Base-by-base conservation (phyloP, 2,888 invertebrate species). In the Polietes domitor region DNA sequence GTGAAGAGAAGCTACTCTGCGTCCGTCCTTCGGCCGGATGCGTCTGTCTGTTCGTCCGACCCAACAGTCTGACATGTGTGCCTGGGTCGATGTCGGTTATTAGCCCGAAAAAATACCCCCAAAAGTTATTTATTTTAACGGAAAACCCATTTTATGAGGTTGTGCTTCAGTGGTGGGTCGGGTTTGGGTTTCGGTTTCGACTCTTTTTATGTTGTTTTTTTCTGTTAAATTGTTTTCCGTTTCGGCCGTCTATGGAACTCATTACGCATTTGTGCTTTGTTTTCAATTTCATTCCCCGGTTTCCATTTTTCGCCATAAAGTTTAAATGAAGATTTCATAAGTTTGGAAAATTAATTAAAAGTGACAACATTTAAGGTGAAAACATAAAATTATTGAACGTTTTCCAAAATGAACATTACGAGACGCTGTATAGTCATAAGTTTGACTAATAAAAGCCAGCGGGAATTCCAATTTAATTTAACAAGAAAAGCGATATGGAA, bases 331-430 rank as follows among this genome's bases (percentile, higher is more conserved):
- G 37, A 80, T 72, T 41, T 58, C 63, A 78, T 41, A 81, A 84
- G 75, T 84, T 79, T 75, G 65, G 63, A 73, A 80, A 74, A 76
- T 84, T 84, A 84, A 84, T 84, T 81, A 81, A 81, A 76, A 76
- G 55, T 72, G 53, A 53, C 53, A 53, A 72, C 32, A 53, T 53
- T 72, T 15, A 43, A 43, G 55, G 61, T 26, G 12, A 37, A 43
- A 24, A 21, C 68, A 68, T 68, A 68, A 68, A 68, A 68, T 68
- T 15, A 68, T 68, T 68, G 68, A 68, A 68, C 68, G 37, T 65
- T 65, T 61, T 28, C 19, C 1, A 28, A 61, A 61, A 28, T 32
- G 32, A 9, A 61, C 61, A 28, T 61, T n/a, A 61, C 28, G 24
- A n/a, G n/a, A 28, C 61, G n/a, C 19, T 65, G 41, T 15, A 17